Percentiles rank a stretch among this genome's conserved stretches.
phyloP scores from a whole-genome alignment of 2,797 vertebrate genomes.

The Micropoecilia bifurca region DNA sequence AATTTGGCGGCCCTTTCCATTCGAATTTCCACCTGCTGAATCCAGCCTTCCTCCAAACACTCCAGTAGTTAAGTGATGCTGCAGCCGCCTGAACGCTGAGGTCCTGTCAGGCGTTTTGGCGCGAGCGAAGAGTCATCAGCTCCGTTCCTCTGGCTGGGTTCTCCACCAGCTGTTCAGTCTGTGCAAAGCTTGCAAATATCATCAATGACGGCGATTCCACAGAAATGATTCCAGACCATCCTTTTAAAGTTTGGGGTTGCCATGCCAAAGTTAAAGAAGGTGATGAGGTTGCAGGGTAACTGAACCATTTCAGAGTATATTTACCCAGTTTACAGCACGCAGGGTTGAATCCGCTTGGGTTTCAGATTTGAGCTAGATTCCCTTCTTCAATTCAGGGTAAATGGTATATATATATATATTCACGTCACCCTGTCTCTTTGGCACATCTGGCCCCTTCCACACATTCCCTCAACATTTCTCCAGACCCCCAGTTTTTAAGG shows the following conservation, averaged over 20 bases:
- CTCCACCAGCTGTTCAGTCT: slow-evolving; percentile 69
- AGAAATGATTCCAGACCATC: slow-evolving; percentile 64
- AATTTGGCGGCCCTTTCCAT: slow-evolving; percentile 4
- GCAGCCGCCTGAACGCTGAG: slow-evolving; percentile 6
- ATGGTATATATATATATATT: background rate
- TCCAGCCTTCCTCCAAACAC: background rate
- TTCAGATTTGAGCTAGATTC: slow-evolving; percentile 64
- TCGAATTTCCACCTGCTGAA: slow-evolving; percentile 21
- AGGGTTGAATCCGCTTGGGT: slow-evolving; percentile 31
- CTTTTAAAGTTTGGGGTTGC: slow-evolving; percentile 34
- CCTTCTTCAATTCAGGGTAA: slow-evolving; percentile 72
- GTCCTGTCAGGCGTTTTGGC: slow-evolving; percentile 54
- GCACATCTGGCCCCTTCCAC: slow-evolving; percentile 21
- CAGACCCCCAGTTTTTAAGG: slow-evolving; percentile 17
- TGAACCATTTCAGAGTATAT: slow-evolving; percentile 7
- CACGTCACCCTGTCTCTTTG: slow-evolving; percentile 33
- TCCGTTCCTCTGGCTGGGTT: slow-evolving; percentile 78
- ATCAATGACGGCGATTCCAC: slow-evolving; percentile 76
- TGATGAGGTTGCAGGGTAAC: slow-evolving; percentile 57
- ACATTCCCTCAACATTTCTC: slow-evolving; percentile 24
- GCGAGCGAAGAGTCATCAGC: slow-evolving; percentile 56
- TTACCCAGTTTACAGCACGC: slow-evolving; percentile 18
- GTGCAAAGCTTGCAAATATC: slow-evolving; percentile 88
- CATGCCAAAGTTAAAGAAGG: slow-evolving; percentile 61
- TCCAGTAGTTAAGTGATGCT: background rate